Evolutionary conservation across 2,888 invertebrate species (phyloP), one percentile per base, ranked within the genome.

Genomic region (Heteropelma amictum): DNA sequence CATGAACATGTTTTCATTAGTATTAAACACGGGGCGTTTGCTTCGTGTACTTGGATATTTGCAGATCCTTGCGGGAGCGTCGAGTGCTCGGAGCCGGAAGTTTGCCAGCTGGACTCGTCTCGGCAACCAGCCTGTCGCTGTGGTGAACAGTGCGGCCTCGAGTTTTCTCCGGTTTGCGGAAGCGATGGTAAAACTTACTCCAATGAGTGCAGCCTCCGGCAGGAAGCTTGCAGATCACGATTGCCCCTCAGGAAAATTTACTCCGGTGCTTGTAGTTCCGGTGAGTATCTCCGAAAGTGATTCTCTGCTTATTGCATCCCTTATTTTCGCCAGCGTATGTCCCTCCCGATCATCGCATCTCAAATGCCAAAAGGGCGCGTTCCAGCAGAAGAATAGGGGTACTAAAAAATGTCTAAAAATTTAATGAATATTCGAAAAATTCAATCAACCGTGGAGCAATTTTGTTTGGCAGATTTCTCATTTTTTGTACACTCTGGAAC

Each of bases 51-150:
- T 56, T 45, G 65, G n/a, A 71, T 80, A 70, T 83, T 90, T 91
- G 54, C 91, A 97, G 97, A 97, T 92, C 97, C 97, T 0, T 97
- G 97, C 89, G 92, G 93, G 42, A 94, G 93, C 69, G 92, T 95
- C 79, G 92, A 93, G 84, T 97, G 97, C 89, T 91, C 93, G 26
- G 93, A 94, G 79, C 94, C 94, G 28, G 95, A 96, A 86, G 92
- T 96, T 72, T 97, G 97, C 90, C 95, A 95, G 88, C 90, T 97
- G 89, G 95, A 95, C 89, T 93, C 92, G 81, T 92, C 93, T 61
- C 92, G 97, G 49, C 92, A 93, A 79, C 95, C 97, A 0, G 92
- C 92, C 42, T 97, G 97, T 88, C 92, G 93, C 73, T 97, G 97
- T 88, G 94, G 95, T 68, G 94, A 95, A 80, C 91, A 93, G 54